Evolutionary conservation across 2,888 invertebrate genomes (phyloP), one percentile per base, ranked within the genome.

Genomic region (Trachelus tabidus): DNA sequence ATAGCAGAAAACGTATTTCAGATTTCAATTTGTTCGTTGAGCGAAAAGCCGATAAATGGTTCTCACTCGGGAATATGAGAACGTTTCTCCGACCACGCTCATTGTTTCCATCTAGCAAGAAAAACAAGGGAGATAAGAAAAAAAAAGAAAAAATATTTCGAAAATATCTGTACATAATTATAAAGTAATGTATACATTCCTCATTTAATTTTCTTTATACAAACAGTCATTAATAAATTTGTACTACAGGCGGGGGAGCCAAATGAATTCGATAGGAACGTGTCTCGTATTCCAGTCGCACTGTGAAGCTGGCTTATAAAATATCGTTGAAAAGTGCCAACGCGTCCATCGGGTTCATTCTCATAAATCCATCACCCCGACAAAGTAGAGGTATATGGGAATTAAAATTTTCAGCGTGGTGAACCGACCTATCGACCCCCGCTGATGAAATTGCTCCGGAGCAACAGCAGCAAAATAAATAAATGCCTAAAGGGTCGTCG

Each of bases 1-100:
- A 31, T 71, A 75, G 31, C 11, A 69, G 73, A 76, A 79, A 81
- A 79, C 78, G 75, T 56, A 79, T 76, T 83, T 76, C 73, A 75
- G 74, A 34, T 69, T 79, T 78, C 79, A 83, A 81, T 81, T 81
- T 82, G 80, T 80, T 79, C 73, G 76, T 71, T 73, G 68, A 73
- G 75, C 33, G 76, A 73, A 76, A 79, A 79, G 76, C 78, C 80
- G 79, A 79, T 84, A 84, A 84, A 81, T 79, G 81, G 35, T 33
- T 71, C 31, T 71, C 71, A 30, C 71, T 71, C 33, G 71, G 71
- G 31, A 71, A 71, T 71, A 33, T 33, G 33, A 71, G 71, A 71
- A 33, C 40, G 9, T 15, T 9, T 23, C 40, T 56, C 40, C 1
- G 23, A 23, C 23, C 40, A 23, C 9, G 2, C 40, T 56, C 23